Evolutionary conservation across 2,797 vertebrate genomes (phyloP).

Genomic region (Syngnathus rostellatus): DNA sequence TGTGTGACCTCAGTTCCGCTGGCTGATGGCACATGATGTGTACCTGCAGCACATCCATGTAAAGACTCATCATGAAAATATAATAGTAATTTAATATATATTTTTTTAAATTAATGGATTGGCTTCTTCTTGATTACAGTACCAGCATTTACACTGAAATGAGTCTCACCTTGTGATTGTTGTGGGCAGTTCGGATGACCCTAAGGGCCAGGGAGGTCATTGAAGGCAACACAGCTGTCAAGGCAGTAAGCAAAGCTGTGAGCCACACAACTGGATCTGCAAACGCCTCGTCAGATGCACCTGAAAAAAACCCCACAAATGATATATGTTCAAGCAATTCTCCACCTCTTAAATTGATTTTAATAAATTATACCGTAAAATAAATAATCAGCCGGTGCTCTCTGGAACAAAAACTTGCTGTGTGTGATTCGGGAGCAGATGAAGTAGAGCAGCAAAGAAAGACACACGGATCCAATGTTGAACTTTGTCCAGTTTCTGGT

Average conservation of each 20-base stretch:
- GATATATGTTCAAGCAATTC: not conserved
- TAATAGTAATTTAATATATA: no score
- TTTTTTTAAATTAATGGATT: no score
- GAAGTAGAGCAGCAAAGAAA: slow-evolving; percentile 70
- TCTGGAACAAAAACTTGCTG: slow-evolving; percentile 51
- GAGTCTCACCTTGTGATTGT: slow-evolving; percentile 61
- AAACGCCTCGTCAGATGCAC: slow-evolving; percentile 66
- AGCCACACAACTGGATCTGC: slow-evolving; percentile 69
- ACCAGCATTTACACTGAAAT: not conserved
- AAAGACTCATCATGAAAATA: slow-evolving; percentile 7
- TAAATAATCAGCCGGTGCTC: slow-evolving; percentile 65
- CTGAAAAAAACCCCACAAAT: slow-evolving; percentile 48
- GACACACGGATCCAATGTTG: slow-evolving; percentile 55
- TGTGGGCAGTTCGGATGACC: slow-evolving; percentile 25
- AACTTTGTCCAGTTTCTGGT: slow-evolving; percentile 77
- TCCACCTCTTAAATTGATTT: no score
- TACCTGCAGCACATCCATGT: slow-evolving; percentile 45
- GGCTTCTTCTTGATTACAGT: no score
- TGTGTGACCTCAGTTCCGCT: slow-evolving; percentile 52
- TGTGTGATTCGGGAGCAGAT: slow-evolving; percentile 69
- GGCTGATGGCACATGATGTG: slow-evolving; percentile 39
- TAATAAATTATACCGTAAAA: slow-evolving; percentile 70
- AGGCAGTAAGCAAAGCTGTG: slow-evolving; percentile 71
- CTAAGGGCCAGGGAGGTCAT: slow-evolving; percentile 53
- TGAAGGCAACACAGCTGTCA: slow-evolving; percentile 68